phyloP scores from a whole-genome alignment of 2,888 invertebrate genomes.

The Leistus spinibarbis region DNA sequence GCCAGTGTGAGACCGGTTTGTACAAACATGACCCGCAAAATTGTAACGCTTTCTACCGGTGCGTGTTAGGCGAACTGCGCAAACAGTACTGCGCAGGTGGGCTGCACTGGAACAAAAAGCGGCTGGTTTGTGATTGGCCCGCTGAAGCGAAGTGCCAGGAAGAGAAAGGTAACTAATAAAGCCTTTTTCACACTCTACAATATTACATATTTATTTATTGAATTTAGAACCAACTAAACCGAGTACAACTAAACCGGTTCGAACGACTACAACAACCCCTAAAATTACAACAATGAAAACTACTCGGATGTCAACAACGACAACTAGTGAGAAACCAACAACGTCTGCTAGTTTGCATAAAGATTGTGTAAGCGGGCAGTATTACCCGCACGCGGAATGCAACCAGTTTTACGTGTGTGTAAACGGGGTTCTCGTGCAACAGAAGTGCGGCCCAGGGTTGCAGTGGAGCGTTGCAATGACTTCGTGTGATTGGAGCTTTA shows the following conservation, averaged over 20 bases:
- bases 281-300: slow-evolving; percentile 44
- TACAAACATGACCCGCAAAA: slow-evolving; percentile 65
- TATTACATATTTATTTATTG: slow-evolving; percentile 47
- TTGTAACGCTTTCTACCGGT: slow-evolving; percentile 79
- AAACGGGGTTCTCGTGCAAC: slow-evolving; percentile 71
- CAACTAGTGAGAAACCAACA: slow-evolving; percentile 41
- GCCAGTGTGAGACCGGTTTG: slow-evolving; percentile 57
- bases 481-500: slow-evolving; percentile 78
- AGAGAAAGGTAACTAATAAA: slow-evolving; percentile 49
- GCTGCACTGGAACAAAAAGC: slow-evolving; percentile 75
- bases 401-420: slow-evolving; percentile 79
- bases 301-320: slow-evolving; percentile 46
- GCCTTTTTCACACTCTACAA: neutral
- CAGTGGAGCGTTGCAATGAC: slow-evolving; percentile 71
- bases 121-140: slow-evolving; percentile 82
- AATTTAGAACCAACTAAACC: slow-evolving; percentile 45
- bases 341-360: slow-evolving; percentile 31
- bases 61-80: slow-evolving; percentile 72
- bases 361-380: slow-evolving; percentile 72
- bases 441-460: slow-evolving; percentile 77
- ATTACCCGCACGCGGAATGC: slow-evolving; percentile 76
- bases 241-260: slow-evolving; percentile 52
- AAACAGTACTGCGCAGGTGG: slow-evolving; percentile 80
- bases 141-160: slow-evolving; percentile 69
- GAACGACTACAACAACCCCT: slow-evolving; percentile 43